Evolutionary conservation across 92 coral and sea anemone species (phyloP).

Genomic region (Phenganax stokvisi): DNA sequence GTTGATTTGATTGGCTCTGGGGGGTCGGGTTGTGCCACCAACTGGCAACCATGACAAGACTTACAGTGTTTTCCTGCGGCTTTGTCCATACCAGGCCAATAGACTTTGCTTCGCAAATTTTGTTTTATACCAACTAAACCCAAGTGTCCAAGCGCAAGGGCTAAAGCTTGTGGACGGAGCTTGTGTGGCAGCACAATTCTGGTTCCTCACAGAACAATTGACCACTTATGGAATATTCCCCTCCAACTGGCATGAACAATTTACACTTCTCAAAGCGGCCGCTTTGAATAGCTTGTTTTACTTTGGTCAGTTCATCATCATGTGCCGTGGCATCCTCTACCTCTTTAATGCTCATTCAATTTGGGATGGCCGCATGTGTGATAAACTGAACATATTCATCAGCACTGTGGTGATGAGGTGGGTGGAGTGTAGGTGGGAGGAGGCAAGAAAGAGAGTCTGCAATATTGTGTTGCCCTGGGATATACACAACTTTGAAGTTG

Average conservation of each 20-base stretch:
- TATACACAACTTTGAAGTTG: neutral
- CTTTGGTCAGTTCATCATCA: neutral
- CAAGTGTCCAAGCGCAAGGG: too few species aligned
- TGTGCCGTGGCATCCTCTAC: neutral
- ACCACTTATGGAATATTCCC: neutral
- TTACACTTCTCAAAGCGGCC: neutral
- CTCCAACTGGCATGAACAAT: neutral
- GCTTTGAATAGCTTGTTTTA: neutral
- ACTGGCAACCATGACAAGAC: too few species aligned
- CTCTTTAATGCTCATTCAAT: neutral
- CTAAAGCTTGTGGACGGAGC: too few species aligned
- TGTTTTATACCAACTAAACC: too few species aligned
- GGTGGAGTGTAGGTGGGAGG: neutral
- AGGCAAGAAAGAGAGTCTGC: neutral
- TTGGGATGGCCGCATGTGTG: neutral
- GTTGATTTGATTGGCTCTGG: too few species aligned
- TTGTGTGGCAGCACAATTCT: too few species aligned
- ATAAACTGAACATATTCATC: neutral
- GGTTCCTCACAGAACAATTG: too few species aligned
- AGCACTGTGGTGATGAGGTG: neutral
- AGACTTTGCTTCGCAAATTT: too few species aligned
- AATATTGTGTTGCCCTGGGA: neutral
- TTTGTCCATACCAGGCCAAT: too few species aligned
- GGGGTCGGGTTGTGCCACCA: too few species aligned
- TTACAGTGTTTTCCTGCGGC: too few species aligned